A percentile compares a stretch with the other conserved stretches of the same genome.
These are phyloP conservation scores for Craniophora ligustri DNA, from an alignment of 2,888 invertebrate genomes.

Conservation along the genomic window DNA sequence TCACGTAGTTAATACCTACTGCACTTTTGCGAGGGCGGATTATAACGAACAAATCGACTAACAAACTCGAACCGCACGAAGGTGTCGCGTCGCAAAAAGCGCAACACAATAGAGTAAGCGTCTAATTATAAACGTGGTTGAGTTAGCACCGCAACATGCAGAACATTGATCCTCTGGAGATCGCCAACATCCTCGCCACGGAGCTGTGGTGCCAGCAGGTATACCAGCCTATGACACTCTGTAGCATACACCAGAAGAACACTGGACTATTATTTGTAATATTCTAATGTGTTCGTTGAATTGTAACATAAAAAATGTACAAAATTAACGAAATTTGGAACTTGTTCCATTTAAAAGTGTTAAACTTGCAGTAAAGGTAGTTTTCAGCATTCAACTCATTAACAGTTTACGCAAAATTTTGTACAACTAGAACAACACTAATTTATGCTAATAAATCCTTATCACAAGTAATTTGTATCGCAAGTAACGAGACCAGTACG, in stretches of 20 bases:
- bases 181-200: constrained; percentile 94
- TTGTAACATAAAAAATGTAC: neutral
- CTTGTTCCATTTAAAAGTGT: constrained; percentile 21
- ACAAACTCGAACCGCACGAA: constrained; percentile 86
- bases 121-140: constrained; percentile 87
- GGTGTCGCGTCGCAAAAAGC: constrained; percentile 88
- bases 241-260: neutral
- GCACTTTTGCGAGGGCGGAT: constrained; percentile 85
- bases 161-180: constrained; percentile 94
- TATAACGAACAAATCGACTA: constrained; percentile 87
- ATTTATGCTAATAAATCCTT: constrained; percentile 45
- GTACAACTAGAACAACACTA: constrained; percentile 23
- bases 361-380: constrained; percentile 22
- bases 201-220: constrained; percentile 96
- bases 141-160: constrained; percentile 80
- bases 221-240: constrained; percentile 58
- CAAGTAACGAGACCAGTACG: constrained; percentile 39
- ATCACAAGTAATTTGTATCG: constrained; percentile 49
- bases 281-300: constrained; percentile 18
- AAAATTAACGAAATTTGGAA: constrained; percentile 21
- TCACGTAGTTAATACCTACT: constrained; percentile 68
- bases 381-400: constrained; percentile 26
- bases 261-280: neutral
- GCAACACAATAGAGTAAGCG: constrained; percentile 88
- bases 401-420: constrained; percentile 18